Evolutionary conservation across 92 coral and sea anemone species (phyloP).

Genomic region (Palythoa grandiflora): DNA sequence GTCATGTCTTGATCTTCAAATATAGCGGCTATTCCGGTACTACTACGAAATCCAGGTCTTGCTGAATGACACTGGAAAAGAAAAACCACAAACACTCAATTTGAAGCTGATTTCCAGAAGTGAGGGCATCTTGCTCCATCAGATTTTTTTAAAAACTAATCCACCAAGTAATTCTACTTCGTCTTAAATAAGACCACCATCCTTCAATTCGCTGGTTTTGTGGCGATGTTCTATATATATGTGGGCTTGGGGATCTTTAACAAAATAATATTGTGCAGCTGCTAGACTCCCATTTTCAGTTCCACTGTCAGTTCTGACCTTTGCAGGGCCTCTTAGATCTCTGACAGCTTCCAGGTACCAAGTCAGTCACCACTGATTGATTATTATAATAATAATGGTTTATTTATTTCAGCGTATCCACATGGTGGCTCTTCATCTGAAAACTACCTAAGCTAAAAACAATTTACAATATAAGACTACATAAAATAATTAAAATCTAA

Average conservation of each 20-base stretch:
- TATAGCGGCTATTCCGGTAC: conserved; percentile 56
- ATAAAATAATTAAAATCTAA: too few species aligned
- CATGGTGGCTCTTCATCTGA: too few species aligned
- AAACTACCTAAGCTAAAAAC: too few species aligned
- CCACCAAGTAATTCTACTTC: conserved; percentile 59
- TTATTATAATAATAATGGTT: too few species aligned
- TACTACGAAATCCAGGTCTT: conserved; percentile 37
- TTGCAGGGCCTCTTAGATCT: conserved; percentile 49
- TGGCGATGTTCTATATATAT: conserved; percentile 54
- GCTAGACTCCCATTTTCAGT: conserved; percentile 54
- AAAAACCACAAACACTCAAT: conserved; percentile 46
- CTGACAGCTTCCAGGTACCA: conserved; percentile 42
- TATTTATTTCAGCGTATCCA: too few species aligned
- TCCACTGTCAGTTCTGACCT: conserved; percentile 62
- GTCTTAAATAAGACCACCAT: conserved; percentile 56
- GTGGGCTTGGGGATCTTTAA: conserved; percentile 28
- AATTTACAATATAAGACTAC: too few species aligned
- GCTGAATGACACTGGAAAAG: conserved; percentile 46
- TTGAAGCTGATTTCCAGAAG: conserved; percentile 49
- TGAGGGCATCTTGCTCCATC: conserved; percentile 37
- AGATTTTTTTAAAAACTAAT: conserved; percentile 56
- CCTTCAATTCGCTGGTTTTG: conserved; percentile 26
- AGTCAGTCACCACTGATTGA: conserved; percentile 33
- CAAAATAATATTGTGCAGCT: conserved; percentile 26
- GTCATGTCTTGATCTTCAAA: conserved; percentile 44